These are phyloP conservation scores for Malurus alboscapulatus DNA, from an alignment of 2,113 vertebrate species.

Conservation along the genomic window DNA sequence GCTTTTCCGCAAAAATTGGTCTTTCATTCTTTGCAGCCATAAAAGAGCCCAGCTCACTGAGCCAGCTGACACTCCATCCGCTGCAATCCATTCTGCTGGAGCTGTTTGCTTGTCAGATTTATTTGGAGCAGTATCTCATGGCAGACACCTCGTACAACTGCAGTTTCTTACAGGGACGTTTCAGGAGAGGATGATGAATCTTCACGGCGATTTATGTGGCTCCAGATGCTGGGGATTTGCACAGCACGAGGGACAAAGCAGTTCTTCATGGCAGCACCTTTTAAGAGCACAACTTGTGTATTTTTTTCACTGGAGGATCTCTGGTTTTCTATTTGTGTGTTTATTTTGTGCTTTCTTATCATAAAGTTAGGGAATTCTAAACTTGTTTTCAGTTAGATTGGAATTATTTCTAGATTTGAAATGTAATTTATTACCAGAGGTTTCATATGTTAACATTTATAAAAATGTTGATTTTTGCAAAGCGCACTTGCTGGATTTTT, in stretches of 20 bases:
- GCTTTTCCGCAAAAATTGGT: neutral
- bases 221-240: neutral
- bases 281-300: neutral
- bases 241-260: neutral
- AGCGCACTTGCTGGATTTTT: neutral
- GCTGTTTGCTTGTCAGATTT: conserved; percentile 34
- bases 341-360: neutral
- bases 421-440: neutral
- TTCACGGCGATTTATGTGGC: neutral
- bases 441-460: neutral
- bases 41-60: neutral
- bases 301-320: neutral
- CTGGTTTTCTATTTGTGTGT: rapidly evolving
- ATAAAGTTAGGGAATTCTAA: neutral
- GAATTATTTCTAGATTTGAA: neutral
- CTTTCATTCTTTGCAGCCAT: neutral
- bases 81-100: neutral
- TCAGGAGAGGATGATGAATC: conserved; percentile 14
- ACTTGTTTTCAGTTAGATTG: neutral
- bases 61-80: neutral
- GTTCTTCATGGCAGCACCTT: neutral
- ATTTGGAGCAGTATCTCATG: conserved; percentile 21
- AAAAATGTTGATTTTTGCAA: neutral
- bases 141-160: neutral
- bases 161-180: neutral